Base-by-base conservation (phyloP, 2,888 invertebrate genomes). In the Drosophila kuntzei region DNA sequence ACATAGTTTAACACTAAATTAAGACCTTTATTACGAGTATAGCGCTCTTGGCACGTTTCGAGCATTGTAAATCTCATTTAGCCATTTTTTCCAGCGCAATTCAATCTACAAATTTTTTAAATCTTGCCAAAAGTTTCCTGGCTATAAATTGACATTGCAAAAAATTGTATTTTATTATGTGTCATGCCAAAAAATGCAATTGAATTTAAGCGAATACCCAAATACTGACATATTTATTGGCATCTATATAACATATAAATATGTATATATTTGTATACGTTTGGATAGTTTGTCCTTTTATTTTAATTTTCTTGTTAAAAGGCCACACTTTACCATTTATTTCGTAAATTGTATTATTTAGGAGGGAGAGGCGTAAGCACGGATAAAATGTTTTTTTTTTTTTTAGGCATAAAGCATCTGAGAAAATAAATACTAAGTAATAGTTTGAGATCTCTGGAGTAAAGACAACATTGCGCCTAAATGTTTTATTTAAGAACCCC, bases 171-270 rank as follows among this genome's bases (percentile, higher is more conserved):
- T 76, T 79, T 70, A 71, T 62, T 76, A 76, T 66, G 67, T 72
- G 73, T 34, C 49, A 49, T 16, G 18, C 29, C 65, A 72, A 70
- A 86, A 82, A 71, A 46, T 70, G 61, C 66, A 77, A 69, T 73
- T 70, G 73, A 83, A 79, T 80, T 88, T 70, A 54, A 80, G 70
- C 59, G 76, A 88, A 88, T 80, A 71, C 8, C 50, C 64, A 61
- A 70, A 73, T 59, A 27, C 41, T 51, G 71, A 55, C 58, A 68
- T 58, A 62, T 80, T 81, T 79, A 79, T 73, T 68, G 71, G 18
- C 18, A 44, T 16, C n/a, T 9, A 51, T 16, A 29, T 43, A 50
- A 51, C n/a, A 29, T 22, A 29, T 39, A 20, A n/a, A 18, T 47
- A 18, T 41, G 8, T 6, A 50, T 16, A n/a, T n/a, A 25, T 49